Conservation (phyloP, 1,140 invertebrate species). For the Phymorhynchus buccinoides region DNA sequence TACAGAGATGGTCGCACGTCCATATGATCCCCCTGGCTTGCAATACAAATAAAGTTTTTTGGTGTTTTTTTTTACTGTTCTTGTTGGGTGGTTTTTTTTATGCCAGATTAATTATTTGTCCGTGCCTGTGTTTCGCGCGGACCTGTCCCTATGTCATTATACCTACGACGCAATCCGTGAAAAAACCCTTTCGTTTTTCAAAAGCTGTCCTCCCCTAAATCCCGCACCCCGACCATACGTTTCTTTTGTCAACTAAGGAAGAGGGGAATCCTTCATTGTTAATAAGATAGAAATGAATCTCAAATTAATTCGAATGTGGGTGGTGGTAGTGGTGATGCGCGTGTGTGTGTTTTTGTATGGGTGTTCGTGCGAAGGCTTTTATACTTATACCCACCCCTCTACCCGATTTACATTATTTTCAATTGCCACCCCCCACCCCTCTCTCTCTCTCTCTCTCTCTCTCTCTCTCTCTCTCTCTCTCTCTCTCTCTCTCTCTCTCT, state of each 20-base stretch:
- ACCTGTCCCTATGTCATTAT: neutral
- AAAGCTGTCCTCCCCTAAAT: neutral
- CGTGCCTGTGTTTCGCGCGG: too few relatives aligned
- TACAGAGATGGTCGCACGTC: too few relatives aligned
- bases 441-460: neutral
- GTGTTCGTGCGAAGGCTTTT: too few relatives aligned
- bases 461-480: neutral
- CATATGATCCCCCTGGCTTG: too few relatives aligned
- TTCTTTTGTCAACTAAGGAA: neutral
- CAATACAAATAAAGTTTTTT: too few relatives aligned
- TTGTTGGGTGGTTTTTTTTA: neutral
- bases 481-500: neutral
- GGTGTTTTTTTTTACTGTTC: too few relatives aligned
- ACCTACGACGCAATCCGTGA: neutral
- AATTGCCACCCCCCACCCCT: neutral
- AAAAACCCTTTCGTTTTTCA: neutral
- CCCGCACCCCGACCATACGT: neutral
- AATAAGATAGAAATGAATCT: neutral
- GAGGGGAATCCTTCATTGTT: neutral
- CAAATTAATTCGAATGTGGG: slow-evolving; percentile 2
- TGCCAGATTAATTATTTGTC: slow-evolving; percentile 6
- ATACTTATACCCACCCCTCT: neutral
- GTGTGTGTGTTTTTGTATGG: neutral
- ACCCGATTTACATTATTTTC: too few relatives aligned
- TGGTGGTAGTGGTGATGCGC: too few relatives aligned